Evolutionary conservation across 2,113 vertebrate genomes (phyloP).

Genomic region (Cygnus atratus): DNA sequence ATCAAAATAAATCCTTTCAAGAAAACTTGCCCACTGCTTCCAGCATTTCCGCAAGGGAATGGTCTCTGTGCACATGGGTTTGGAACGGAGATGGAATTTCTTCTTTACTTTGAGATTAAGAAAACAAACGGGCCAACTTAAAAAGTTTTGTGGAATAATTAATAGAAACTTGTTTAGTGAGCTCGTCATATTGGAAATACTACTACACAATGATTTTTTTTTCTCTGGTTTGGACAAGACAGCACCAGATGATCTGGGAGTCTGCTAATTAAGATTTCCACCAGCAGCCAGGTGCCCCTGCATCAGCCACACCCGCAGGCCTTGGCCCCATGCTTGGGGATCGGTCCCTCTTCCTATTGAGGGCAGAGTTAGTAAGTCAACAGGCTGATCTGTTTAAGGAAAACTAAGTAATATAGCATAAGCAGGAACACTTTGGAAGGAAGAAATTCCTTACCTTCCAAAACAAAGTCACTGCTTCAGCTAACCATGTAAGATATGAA

Average conservation of each 20-base stretch:
- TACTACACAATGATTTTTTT: not conserved
- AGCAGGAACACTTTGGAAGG: not conserved
- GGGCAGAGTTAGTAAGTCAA: not conserved
- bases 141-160: not conserved
- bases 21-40: not conserved
- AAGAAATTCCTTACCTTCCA: not conserved
- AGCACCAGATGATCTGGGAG: not conserved
- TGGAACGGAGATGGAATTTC: not conserved
- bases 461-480: not conserved
- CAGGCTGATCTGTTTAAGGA: not conserved
- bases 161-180: not conserved
- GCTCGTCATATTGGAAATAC: not conserved
- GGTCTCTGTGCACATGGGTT: not conserved
- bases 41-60: rapidly evolving
- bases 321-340: not conserved
- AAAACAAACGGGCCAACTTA: not conserved
- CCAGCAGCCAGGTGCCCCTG: not conserved
- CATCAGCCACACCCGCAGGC: not conserved
- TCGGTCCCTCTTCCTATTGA: not conserved
- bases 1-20: not conserved
- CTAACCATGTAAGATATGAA: not conserved
- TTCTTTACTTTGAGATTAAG: not conserved
- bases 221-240: not conserved
- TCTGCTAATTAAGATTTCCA: not conserved
- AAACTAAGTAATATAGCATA: not conserved